phyloP scores from a whole-genome alignment of 92 coral and sea anemone genomes.

The Heteractis magnifica region DNA sequence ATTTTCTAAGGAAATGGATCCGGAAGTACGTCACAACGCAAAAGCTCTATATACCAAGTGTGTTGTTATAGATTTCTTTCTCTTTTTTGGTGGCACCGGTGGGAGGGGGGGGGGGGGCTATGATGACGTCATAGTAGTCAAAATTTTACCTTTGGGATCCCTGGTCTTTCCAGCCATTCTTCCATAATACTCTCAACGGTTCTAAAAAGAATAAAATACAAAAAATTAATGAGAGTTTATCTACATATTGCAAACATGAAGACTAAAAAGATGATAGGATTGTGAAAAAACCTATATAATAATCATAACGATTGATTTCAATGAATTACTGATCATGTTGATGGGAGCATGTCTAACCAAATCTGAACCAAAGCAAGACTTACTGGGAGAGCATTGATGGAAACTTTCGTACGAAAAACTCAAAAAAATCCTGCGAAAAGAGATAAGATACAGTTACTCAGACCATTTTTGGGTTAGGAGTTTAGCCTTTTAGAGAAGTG shows the following conservation, averaged over 20 bases:
- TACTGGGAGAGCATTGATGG: constrained; percentile 63
- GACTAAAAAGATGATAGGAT: too few species aligned
- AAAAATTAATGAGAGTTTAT: too few species aligned
- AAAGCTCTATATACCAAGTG: too few species aligned
- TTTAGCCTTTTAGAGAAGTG: neutral
- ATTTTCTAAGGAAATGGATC: too few species aligned
- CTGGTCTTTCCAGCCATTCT: constrained; percentile 92
- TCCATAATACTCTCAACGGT: constrained; percentile 61
- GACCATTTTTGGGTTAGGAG: neutral
- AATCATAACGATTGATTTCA: neutral
- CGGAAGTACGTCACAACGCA: too few species aligned
- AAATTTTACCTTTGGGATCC: constrained; percentile 73
- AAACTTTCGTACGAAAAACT: constrained; percentile 58
- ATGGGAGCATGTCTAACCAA: neutral
- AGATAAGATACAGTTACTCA: neutral
- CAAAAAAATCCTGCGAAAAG: constrained; percentile 76
- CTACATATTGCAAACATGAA: too few species aligned
- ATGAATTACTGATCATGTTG: too few species aligned
- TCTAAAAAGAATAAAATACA: constrained; percentile 23
- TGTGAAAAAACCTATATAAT: too few species aligned
- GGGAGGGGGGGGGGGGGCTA: neutral
- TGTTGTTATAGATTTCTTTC: too few species aligned
- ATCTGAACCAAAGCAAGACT: neutral
- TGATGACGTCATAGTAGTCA: neutral
- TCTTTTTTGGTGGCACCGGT: too few species aligned